Evolutionary conservation across 2,797 vertebrate genomes (phyloP).

Genomic region (Cetoscarus ocellatus): DNA sequence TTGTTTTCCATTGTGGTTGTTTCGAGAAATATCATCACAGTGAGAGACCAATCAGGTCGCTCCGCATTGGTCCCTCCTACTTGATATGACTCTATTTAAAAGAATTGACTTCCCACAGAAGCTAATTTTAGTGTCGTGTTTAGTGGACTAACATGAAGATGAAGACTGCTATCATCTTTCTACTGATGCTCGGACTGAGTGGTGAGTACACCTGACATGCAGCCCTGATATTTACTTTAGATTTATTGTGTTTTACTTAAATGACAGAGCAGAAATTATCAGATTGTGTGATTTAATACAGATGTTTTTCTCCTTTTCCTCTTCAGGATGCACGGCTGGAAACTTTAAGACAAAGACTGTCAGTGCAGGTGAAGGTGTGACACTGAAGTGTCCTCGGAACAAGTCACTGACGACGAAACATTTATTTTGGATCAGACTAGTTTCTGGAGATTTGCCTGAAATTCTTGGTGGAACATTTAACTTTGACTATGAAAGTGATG

Average conservation of each 20-base stretch:
- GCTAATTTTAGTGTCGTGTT: not conserved
- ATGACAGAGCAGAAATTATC: not conserved
- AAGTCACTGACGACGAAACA: fast-evolving
- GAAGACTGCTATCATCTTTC: not conserved
- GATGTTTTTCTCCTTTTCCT: not conserved
- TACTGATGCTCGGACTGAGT: not conserved
- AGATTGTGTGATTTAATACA: not conserved
- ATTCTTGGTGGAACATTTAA: slow-evolving; percentile 9
- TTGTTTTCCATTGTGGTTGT: slow-evolving; percentile 44
- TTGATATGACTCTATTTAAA: slow-evolving; percentile 13
- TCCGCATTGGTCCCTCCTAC: slow-evolving; percentile 25
- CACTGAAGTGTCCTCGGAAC: slow-evolving; percentile 4
- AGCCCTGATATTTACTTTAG: too few species aligned
- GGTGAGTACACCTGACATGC: not conserved
- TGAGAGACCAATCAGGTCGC: slow-evolving; percentile 38
- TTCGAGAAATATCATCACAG: not conserved
- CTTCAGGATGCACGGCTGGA: slow-evolving; percentile 19
- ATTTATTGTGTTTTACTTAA: not conserved
- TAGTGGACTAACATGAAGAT: not conserved
- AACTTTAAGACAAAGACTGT: slow-evolving; percentile 1
- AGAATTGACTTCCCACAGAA: not conserved
- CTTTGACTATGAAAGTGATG: not conserved
- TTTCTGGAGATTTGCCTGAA: slow-evolving; percentile 41
- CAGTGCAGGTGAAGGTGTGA: slow-evolving; percentile 21
- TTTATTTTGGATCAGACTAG: slow-evolving; percentile 42